Evolutionary conservation across 1,140 invertebrate species (phyloP).

Genomic region (Cyphomyrmex costatus): DNA sequence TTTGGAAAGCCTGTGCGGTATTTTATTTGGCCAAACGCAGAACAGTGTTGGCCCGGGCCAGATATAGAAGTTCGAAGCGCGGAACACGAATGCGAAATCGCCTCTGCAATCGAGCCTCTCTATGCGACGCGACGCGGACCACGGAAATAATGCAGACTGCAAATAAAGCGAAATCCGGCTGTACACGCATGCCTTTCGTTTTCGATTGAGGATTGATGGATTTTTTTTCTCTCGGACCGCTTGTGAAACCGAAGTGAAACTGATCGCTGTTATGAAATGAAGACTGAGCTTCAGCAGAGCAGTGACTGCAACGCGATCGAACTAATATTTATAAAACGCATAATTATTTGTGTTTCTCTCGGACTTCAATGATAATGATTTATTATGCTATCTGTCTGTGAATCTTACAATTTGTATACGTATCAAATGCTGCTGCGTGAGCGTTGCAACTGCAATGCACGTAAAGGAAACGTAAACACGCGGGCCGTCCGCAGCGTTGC

Average conservation of each 20-base stretch:
- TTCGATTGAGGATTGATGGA: background rate
- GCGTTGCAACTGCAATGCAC: background rate
- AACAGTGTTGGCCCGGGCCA: background rate
- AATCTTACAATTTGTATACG: conserved; percentile 4
- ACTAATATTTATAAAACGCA: background rate
- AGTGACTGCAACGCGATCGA: background rate
- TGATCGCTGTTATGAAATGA: background rate
- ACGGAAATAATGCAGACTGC: conserved; percentile 11
- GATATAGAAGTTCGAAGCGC: conserved; percentile 27
- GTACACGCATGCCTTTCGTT: background rate
- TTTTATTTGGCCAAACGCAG: conserved; percentile 38
- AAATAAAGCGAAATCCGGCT: background rate
- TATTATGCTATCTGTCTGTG: background rate
- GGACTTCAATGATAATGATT: background rate
- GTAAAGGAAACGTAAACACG: conserved; percentile 8
- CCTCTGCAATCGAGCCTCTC: background rate
- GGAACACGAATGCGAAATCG: background rate
- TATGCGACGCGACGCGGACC: background rate
- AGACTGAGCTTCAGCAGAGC: background rate
- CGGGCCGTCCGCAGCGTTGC: background rate
- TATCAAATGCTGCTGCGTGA: background rate
- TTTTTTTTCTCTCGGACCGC: background rate
- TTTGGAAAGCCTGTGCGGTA: conserved; percentile 16
- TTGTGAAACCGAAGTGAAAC: background rate
- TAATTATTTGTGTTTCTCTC: background rate